A percentile compares a stretch with the other conserved stretches of the same genome.
Conservation (phyloP, 2,113 vertebrate species). For the Lophotis ruficrista region DNA sequence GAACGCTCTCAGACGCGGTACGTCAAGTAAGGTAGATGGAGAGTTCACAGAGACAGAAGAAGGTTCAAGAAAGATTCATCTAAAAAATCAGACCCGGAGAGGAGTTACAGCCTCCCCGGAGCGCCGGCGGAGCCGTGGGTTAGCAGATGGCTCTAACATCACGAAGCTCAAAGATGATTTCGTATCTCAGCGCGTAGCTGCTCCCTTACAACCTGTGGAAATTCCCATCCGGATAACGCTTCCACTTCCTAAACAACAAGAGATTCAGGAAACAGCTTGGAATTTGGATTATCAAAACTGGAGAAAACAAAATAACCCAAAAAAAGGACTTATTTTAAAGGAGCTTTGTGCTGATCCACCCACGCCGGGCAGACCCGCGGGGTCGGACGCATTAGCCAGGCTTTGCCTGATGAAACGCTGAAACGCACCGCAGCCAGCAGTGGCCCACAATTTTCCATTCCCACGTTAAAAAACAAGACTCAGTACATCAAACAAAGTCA, state of each 20-base stretch:
- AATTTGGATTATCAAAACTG: not conserved
- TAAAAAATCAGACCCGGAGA: not conserved
- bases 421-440: not conserved
- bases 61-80: conserved; percentile 21
- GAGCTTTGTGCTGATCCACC: not conserved
- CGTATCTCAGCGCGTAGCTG: not conserved
- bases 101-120: not conserved
- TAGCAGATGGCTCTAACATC: conserved; percentile 46
- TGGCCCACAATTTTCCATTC: not conserved
- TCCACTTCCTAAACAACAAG: not conserved
- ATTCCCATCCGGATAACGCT: not conserved
- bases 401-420: accelerated
- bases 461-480: not conserved
- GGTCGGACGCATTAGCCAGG: not conserved
- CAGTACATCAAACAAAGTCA: not conserved
- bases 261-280: conserved; percentile 33
- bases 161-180: conserved; percentile 11
- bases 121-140: not conserved
- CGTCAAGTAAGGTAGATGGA: not conserved
- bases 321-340: not conserved
- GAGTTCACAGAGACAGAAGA: not conserved
- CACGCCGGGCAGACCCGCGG: not conserved
- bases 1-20: not conserved
- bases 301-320: not conserved
- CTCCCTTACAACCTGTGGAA: conserved; percentile 26